phyloP scores from a whole-genome alignment of 2,888 invertebrate genomes.

The Schizotus pectinicornis region DNA sequence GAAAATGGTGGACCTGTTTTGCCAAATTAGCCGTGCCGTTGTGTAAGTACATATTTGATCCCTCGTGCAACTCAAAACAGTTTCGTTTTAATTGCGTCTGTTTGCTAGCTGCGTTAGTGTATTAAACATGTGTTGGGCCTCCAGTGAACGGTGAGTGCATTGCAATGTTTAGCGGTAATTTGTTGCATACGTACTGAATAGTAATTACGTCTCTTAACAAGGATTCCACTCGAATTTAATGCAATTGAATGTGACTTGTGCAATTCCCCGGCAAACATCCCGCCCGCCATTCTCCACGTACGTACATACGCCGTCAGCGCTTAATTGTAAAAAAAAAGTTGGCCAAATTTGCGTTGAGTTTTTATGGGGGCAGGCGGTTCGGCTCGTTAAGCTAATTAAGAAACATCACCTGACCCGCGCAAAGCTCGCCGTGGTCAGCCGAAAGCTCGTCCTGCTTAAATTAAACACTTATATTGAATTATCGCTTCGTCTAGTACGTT shows the following conservation, averaged over 20 bases:
- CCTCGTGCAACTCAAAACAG: too few relatives aligned
- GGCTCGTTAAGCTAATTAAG: slow-evolving; percentile 11
- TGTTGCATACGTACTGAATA: slow-evolving; percentile 21
- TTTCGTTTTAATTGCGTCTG: too few relatives aligned
- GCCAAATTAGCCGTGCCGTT: too few relatives aligned
- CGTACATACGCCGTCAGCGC: not conserved
- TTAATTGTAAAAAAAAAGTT: not conserved
- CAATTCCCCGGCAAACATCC: not conserved
- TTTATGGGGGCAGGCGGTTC: not conserved
- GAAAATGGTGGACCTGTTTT: too few relatives aligned
- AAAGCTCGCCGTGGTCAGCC: slow-evolving; percentile 4
- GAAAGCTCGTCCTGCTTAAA: slow-evolving; percentile 29
- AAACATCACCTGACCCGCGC: slow-evolving; percentile 16
- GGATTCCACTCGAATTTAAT: slow-evolving; percentile 14
- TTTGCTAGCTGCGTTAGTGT: too few relatives aligned
- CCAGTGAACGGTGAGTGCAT: slow-evolving; percentile 12
- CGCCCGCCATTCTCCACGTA: not conserved
- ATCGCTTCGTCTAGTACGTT: slow-evolving; percentile 9
- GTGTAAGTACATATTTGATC: too few relatives aligned
- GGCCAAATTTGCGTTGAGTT: not conserved
- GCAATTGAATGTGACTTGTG: slow-evolving; percentile 12
- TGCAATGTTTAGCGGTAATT: slow-evolving; percentile 19
- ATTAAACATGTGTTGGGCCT: too few relatives aligned
- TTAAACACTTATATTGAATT: slow-evolving; percentile 34
- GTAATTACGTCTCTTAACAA: slow-evolving; percentile 16